Base-by-base conservation (phyloP, 2,113 vertebrate species). In the Spermophilus dauricus region DNA sequence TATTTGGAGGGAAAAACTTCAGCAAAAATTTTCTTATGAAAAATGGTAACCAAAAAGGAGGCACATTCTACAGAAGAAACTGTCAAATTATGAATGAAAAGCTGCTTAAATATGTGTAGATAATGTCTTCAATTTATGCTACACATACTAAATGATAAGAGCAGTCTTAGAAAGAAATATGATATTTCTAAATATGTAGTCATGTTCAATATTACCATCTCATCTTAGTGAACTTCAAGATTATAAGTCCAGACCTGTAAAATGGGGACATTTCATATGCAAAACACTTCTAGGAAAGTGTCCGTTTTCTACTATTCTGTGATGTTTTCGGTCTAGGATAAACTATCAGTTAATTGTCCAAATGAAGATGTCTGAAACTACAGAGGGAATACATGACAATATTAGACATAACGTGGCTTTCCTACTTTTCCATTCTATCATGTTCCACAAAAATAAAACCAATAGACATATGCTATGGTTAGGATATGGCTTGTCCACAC, bases 341-440 rank as follows among this genome's bases (percentile, higher is more conserved):
- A 65, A 91, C 37, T 39, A 83, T 26, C 45, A 88, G 26, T 0
- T 86, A 30, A 65, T 81, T 94, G 91, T 96, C 97, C 95, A 95
- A 94, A 97, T 97, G 97, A 98, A 93, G 91, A 98, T 89, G 97
- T 94, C 61, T 85, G 96, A 89, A 94, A 97, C 78, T 97, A 89
- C 1, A 97, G 37, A 94, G 32, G 95, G 93, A 97, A 76, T 93
- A 96, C 42, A 91, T 72, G 93, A 94, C 93, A 98, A 92, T 94
- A 90, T 90, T 80, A 93, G 87, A 94, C 94, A 89, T 61, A 56
- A 42, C 42, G 51, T 58, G 67, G 70, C 34, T 77, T 89, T 86
- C n/a, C 42, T 7, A 92, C 28, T 26, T 85, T 97, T 98, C 97
- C 97, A 98, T 97, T 97, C 93, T 83, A 96, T 88, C 84, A 86